Base-by-base conservation (phyloP, 1,140 invertebrate species). In the Mercenaria mercenaria region DNA sequence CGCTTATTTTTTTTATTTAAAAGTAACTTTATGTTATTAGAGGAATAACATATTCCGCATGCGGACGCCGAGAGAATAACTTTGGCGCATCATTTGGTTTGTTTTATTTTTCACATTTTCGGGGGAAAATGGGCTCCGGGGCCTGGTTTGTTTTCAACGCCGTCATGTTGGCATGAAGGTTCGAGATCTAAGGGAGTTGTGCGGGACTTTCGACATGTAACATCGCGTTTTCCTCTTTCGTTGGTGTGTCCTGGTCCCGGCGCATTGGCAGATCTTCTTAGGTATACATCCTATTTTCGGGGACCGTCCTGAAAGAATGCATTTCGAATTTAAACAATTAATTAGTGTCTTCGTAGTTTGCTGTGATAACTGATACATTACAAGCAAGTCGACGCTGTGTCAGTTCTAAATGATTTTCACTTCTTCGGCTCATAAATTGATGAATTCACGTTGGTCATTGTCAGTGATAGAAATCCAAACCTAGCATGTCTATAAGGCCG, bases 41-140 rank as follows among this genome's bases (percentile, higher is more conserved):
- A 61, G 93, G 93, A 69, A 90, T 91, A 18, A 91, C 96, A 92
- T 98, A 97, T 52, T 97, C 97, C 0, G 98, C 98, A 95, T 98
- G 98, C 93, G 97, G 91, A 98, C 98, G 47, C 98, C 98, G 95
- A 99, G 98, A 87, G 97, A 97, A 93, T 97, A 97, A 52, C 97
- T 97, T n/a, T 82, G 97, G 97, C 37, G 96, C 86, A 15, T n/a
- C n/a, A n/a, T n/a, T 43, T 20, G 56, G 37, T 43, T 23, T 80
- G 84, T 79, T 92, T 92, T 39, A 94, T 92, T 74, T n/a, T 72
- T 91, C 96, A 99, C 98, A 97, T 98, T 98, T 97, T 99, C 98
- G 34, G 98, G 98, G 64, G 97, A n/a, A n/a, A 98, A 94, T 99
- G 98, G 67, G 98, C 98, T 90, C 98, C 98, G 64, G 98, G 98